These are phyloP conservation scores for Melieria picta DNA, from an alignment of 2,888 invertebrate genomes.

Conservation along the genomic window DNA sequence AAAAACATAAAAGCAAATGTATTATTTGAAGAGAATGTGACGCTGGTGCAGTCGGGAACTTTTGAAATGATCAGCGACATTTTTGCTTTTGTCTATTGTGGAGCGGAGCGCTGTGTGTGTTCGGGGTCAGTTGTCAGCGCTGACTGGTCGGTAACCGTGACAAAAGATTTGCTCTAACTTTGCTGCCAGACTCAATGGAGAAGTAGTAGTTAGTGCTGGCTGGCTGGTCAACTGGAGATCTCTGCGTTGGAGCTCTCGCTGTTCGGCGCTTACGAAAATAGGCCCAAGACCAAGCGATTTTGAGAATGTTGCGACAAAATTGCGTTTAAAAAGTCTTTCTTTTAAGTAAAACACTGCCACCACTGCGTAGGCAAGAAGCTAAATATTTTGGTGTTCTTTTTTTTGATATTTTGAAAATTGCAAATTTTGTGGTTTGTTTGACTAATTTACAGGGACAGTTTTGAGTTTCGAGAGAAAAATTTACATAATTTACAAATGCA, in stretches of 20 bases:
- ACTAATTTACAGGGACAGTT: conserved; percentile 20
- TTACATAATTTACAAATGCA: conserved; percentile 1
- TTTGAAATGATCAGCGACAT: neutral
- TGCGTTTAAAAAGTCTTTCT: conserved; percentile 41
- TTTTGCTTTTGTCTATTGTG: conserved; percentile 58
- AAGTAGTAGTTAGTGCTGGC: conserved; percentile 43
- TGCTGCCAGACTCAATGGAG: conserved; percentile 65
- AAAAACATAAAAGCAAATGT: neutral
- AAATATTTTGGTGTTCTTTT: too few species aligned
- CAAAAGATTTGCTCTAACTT: conserved; percentile 65
- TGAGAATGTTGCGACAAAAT: conserved; percentile 44
- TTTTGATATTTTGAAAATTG: neutral
- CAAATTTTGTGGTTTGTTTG: conserved; percentile 5
- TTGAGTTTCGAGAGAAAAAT: neutral
- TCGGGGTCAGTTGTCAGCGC: conserved; percentile 51
- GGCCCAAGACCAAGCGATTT: conserved; percentile 60
- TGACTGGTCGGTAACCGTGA: conserved; percentile 63
- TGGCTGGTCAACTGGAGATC: neutral
- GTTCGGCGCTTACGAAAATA: neutral
- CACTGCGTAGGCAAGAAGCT: conserved; percentile 61
- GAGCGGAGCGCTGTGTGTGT: conserved; percentile 43
- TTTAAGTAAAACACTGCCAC: conserved; percentile 67
- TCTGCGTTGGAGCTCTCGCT: neutral
- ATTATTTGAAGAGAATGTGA: neutral
- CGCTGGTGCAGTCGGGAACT: too few species aligned